Evolutionary conservation across 1,140 invertebrate genomes (phyloP).

Genomic region (Bombus superbus): DNA sequence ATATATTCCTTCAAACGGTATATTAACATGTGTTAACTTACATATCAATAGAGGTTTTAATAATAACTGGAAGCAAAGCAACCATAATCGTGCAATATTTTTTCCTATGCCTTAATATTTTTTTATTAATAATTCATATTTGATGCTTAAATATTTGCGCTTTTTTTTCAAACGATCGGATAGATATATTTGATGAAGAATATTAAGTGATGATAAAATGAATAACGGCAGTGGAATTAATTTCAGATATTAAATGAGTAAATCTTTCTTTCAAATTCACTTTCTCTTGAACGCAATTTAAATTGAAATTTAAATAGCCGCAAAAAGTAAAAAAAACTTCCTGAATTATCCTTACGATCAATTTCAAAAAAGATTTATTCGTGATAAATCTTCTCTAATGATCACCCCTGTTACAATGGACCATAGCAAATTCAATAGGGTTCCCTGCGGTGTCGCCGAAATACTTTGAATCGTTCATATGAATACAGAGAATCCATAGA

Average conservation of each 20-base stretch:
- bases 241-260: neutral
- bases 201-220: neutral
- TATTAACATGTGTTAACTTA: neutral
- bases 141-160: neutral
- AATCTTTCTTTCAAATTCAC: neutral
- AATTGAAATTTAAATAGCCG: neutral
- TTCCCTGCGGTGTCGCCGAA: neutral
- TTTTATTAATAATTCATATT: neutral
- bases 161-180: neutral
- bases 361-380: neutral
- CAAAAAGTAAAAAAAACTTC: neutral
- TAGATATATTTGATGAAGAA: neutral
- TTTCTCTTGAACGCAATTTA: neutral
- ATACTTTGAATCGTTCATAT: constrained; percentile 26
- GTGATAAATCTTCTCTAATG: constrained; percentile 24
- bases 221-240: neutral
- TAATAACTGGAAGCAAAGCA: neutral
- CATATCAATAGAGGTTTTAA: neutral
- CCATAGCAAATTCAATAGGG: constrained; percentile 2
- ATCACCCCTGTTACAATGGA: constrained; percentile 12
- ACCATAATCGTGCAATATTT: neutral
- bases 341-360: neutral
- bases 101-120: neutral
- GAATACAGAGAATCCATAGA: constrained; percentile 21
- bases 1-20: no score